A percentile compares a stretch with the other conserved stretches of the same genome.
phyloP scores from a whole-genome alignment of 92 coral and sea anemone genomes.

The Pocillopora meandrina region DNA sequence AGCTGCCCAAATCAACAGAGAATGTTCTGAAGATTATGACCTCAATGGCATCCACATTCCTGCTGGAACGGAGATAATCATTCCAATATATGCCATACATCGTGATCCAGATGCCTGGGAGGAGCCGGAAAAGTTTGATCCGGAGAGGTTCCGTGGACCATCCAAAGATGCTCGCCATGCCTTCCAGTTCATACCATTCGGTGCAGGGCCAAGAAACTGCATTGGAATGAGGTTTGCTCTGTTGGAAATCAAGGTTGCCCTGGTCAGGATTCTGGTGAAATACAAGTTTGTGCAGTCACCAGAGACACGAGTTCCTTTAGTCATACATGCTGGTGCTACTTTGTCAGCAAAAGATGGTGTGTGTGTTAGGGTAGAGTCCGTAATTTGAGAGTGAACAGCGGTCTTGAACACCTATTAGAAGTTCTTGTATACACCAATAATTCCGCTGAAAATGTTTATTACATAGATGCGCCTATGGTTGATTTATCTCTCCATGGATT shows the following conservation, averaged over 20 bases:
- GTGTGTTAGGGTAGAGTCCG: constrained; percentile 30
- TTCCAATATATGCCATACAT: constrained; percentile 60
- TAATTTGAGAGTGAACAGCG: neutral
- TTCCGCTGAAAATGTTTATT: no score
- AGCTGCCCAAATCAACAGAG: constrained; percentile 33
- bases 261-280: constrained; percentile 62
- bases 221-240: constrained; percentile 73
- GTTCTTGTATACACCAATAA: no score
- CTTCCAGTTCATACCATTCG: constrained; percentile 73
- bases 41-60: constrained; percentile 51
- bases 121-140: constrained; percentile 59
- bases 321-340: constrained; percentile 38
- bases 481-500: no score
- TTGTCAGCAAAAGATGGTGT: constrained; percentile 59
- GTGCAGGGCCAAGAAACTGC: constrained; percentile 80
- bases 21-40: constrained; percentile 41
- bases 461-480: no score
- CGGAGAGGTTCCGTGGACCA: constrained; percentile 71
- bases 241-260: constrained; percentile 61
- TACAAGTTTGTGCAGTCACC: constrained; percentile 65
- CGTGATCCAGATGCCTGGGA: constrained; percentile 68
- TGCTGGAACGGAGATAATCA: constrained; percentile 52
- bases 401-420: no score
- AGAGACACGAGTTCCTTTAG: constrained; percentile 72
- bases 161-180: constrained; percentile 66